phyloP scores from a whole-genome alignment of 2,888 invertebrate species.

The Drosophila fungiperda region DNA sequence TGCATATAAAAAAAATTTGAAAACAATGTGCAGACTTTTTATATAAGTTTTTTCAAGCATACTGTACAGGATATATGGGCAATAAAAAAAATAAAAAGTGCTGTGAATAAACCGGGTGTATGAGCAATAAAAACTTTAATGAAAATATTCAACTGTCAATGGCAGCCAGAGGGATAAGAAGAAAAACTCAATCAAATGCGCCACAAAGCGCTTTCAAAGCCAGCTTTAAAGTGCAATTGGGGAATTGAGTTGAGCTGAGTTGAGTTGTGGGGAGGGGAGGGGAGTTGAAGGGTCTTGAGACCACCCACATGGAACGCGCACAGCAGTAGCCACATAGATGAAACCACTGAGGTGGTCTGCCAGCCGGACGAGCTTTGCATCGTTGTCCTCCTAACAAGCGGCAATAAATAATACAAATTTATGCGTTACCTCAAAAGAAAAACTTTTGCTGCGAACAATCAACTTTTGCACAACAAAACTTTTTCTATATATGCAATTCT shows the following conservation, averaged over 20 bases:
- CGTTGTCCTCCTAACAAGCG: constrained; percentile 38
- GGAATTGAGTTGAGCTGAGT: background rate
- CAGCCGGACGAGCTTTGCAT: background rate
- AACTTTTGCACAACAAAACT: constrained; percentile 59
- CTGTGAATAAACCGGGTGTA: background rate
- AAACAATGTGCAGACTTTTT: background rate
- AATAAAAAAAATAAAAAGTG: background rate
- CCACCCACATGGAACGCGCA: constrained; percentile 6
- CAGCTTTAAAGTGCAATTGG: constrained; percentile 34
- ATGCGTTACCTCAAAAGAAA: constrained; percentile 62
- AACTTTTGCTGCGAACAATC: constrained; percentile 58
- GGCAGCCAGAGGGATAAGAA: background rate
- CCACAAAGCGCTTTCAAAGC: constrained; percentile 40
- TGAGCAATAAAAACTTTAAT: background rate
- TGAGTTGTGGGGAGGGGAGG: background rate
- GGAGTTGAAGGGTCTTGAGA: background rate
- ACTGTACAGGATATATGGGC: background rate
- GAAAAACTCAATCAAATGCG: constrained; percentile 17
- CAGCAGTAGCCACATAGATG: constrained; percentile 1
- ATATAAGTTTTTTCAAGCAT: background rate
- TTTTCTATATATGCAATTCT: constrained; percentile 30
- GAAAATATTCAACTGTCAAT: constrained; percentile 2
- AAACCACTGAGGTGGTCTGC: background rate
- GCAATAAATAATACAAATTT: constrained; percentile 75
- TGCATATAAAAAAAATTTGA: background rate